These are phyloP conservation scores for Eupithecia abbreviata DNA, from an alignment of 2,888 invertebrate species.

Conservation along the genomic window DNA sequence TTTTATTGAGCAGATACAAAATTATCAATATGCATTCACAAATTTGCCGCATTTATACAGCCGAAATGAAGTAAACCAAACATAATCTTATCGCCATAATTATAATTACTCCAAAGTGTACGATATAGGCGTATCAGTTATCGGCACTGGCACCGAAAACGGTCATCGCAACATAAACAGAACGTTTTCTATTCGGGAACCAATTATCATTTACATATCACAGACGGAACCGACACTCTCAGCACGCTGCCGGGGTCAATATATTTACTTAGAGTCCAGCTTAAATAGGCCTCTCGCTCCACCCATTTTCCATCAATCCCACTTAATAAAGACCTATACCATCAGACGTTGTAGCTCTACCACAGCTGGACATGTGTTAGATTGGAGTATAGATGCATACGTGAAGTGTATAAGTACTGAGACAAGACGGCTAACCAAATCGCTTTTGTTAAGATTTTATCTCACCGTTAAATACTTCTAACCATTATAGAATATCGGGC, in stretches of 20 bases:
- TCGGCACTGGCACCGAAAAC: constrained; percentile 69
- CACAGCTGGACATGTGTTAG: constrained; percentile 61
- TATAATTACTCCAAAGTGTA: constrained; percentile 64
- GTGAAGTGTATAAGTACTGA: constrained; percentile 77
- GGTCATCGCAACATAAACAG: constrained; percentile 73
- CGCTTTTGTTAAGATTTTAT: constrained; percentile 83
- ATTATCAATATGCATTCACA: constrained; percentile 25
- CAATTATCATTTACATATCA: constrained; percentile 83
- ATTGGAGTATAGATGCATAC: constrained; percentile 77
- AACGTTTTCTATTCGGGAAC: constrained; percentile 80
- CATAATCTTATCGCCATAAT: constrained; percentile 62
- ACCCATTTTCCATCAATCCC: constrained; percentile 49
- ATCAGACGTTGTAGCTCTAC: constrained; percentile 56
- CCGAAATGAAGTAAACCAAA: constrained; percentile 55
- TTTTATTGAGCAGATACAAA: constrained; percentile 16
- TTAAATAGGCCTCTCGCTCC: constrained; percentile 57
- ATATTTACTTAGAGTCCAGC: constrained; percentile 74
- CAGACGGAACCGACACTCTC: constrained; percentile 79
- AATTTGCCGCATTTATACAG: constrained; percentile 36
- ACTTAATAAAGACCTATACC: constrained; percentile 46
- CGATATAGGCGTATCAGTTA: constrained; percentile 67
- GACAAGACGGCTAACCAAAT: constrained; percentile 82
- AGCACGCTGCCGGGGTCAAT: constrained; percentile 80
- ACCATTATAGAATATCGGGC: constrained; percentile 78
- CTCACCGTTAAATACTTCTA: constrained; percentile 82